Evolutionary conservation across 1,140 invertebrate genomes (phyloP), one percentile per base, ranked within the genome.

Genomic region (Chrysomallon squamiferum): DNA sequence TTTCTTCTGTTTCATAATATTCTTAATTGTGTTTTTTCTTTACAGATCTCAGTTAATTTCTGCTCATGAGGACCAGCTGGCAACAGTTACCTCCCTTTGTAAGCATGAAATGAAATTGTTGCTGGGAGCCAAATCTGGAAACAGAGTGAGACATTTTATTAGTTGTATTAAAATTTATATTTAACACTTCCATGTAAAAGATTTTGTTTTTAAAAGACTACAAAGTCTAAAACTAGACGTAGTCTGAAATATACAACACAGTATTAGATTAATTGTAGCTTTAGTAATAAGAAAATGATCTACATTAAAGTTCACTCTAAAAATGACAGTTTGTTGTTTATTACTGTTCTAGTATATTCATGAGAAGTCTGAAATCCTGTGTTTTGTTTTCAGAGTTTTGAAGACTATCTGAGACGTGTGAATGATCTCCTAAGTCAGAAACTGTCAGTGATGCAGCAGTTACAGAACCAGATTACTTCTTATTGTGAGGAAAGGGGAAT

Each of bases 31-130:
- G n/a, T n/a, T n/a, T n/a, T n/a, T n/a, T n/a, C n/a, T 45, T 69
- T 70, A 35, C 68, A 82, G 80, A 62, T 62, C 69, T 38, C 71
- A 66, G 11, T 57, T 84, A 41, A 76, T 84, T 25, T 58, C 68
- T 30, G 65, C 73, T 25, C 82, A 84, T 73, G 82, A 84, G 67
- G 78, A 82, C 58, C 79, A 84, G 58, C 70, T 84, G 27, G 78
- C 79, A 13, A 66, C 69, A 62, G 75, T 84, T 32, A 84, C 82
- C 1, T 76, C 76, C 49, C 72, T 84, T 59, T 84, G 82, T 70
- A 82, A 82, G 60, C 74, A 80, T 45, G 82, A 84, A 62, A 84
- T 84, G 82, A 78, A 77, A 50, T 58, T 84, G 32, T 61, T 84
- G 22, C 72, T 81, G 38, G 71, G 70, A 59, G 76, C 77, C 25